Percentiles rank a stretch among this genome's conserved stretches.
phyloP scores from a whole-genome alignment of 1,140 invertebrate genomes.

The Drosophila mauritiana region DNA sequence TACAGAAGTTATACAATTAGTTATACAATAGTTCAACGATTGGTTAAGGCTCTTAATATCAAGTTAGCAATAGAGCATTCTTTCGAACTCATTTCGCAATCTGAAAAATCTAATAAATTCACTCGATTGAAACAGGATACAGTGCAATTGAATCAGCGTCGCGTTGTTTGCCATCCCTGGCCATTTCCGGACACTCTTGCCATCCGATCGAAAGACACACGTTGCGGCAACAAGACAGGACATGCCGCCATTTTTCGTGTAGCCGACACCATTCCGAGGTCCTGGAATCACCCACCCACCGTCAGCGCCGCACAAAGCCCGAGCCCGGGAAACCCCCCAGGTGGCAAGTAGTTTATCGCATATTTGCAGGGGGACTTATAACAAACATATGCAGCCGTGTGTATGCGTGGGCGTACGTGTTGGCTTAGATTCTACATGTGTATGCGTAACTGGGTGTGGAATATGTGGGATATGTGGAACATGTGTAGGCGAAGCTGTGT shows the following conservation, averaged over 20 bases:
- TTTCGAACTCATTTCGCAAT: no score
- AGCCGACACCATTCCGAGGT: constrained; percentile 19
- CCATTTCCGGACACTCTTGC: constrained; percentile 9
- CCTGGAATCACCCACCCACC: background rate
- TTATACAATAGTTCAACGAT: no score
- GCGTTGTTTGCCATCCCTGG: constrained; percentile 10
- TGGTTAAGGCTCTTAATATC: no score
- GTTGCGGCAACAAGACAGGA: constrained; percentile 53
- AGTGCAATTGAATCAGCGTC: constrained; percentile 3
- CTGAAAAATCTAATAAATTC: no score
- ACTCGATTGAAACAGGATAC: no score
- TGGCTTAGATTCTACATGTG: constrained; percentile 48
- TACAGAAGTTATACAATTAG: no score
- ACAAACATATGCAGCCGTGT: constrained; percentile 66
- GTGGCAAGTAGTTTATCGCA: constrained; percentile 79
- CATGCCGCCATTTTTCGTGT: constrained; percentile 64
- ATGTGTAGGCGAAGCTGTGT: background rate
- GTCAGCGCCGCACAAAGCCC: background rate
- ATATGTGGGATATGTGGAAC: no score
- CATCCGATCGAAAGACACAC: constrained; percentile 25
- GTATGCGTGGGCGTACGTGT: constrained; percentile 29
- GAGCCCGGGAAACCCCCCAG: constrained; percentile 9
- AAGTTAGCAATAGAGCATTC: no score
- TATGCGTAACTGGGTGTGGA: no score
- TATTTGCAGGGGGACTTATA: constrained; percentile 71